Base-by-base conservation (phyloP, 2,113 vertebrate genomes). In the Chascanopsetta lugubris region DNA sequence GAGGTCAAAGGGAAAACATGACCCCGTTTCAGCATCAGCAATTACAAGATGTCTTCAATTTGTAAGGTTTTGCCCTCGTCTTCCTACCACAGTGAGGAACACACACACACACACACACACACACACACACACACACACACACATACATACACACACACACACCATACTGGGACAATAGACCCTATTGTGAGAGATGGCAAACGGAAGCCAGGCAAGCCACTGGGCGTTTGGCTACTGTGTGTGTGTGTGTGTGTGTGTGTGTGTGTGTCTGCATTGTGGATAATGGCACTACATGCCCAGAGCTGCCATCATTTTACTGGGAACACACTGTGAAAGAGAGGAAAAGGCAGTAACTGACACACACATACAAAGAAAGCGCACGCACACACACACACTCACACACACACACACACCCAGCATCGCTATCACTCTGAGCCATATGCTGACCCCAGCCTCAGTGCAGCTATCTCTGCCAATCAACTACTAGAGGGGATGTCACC, bases 371-470 rank as follows among this genome's bases (percentile, higher is more conserved):
- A n/a, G n/a, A n/a, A n/a, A n/a, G n/a, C 46, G 55, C 58, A 68
- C 61, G 94, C 61, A 61, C 74, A 63, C 83, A 79, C 78, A 80
- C 27, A 87, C 70, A 65, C 58, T 94, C 34, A 60, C 54, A 66
- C 63, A 94, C 60, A 60, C 73, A 63, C 84, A 80, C 75, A 80
- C 13, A 86, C 70, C 62, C 61, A 94, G 92, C 89, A 93, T 91
- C 73, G 77, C 91, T 97, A 98, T 99, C 97, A 94, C 94, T 89
- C 92, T 90, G 92, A 89, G 94, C 95, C 97, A 98, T 97, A 98
- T 98, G 95, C 93, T 97, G 96, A 96, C 93, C 93, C 93, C 92
- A 94, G 93, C 92, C 93, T 93, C 93, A 93, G 91, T 90, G 84
- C 93, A 92, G 93, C 94, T 96, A 96, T 95, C 94, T 89, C 93